Conservation (phyloP, 2,888 invertebrate species). For the Alviniconcha strummeri region DNA sequence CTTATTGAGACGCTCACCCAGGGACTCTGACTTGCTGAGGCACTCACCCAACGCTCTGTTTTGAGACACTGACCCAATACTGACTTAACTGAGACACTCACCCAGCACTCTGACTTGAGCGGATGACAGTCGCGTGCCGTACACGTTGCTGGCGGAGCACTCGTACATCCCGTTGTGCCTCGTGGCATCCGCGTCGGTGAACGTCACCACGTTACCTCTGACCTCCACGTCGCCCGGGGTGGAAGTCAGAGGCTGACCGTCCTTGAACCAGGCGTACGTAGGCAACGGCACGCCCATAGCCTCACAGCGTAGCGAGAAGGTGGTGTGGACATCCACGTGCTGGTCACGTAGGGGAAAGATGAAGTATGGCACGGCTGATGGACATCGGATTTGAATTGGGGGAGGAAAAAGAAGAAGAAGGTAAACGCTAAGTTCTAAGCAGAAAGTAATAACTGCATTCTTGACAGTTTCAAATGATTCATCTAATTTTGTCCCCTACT, state of each 20-base stretch:
- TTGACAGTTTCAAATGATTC: too few relatives aligned
- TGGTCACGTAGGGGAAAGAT: conserved; percentile 61
- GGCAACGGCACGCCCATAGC: conserved; percentile 60
- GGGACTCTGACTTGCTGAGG: too few relatives aligned
- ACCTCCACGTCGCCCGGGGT: conserved; percentile 45
- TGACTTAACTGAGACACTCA: conserved; percentile 70
- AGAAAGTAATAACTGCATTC: too few relatives aligned
- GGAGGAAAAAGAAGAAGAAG: too few relatives aligned
- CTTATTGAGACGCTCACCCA: too few relatives aligned
- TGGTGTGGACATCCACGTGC: conserved; percentile 60
- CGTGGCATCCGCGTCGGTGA: conserved; percentile 47
- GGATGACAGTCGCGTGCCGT: conserved; percentile 87
- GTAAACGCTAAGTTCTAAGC: too few relatives aligned
- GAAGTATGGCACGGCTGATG: conserved; percentile 66
- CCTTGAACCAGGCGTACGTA: conserved; percentile 63
- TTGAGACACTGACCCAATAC: too few relatives aligned
- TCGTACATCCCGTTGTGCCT: conserved; percentile 96
- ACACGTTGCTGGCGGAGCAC: conserved; percentile 86
- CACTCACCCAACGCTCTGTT: too few relatives aligned
- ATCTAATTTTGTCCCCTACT: too few relatives aligned
- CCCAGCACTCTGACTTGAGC: conserved; percentile 92
- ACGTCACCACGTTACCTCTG: conserved; percentile 51
- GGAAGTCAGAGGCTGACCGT: conserved; percentile 43
- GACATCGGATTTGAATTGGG: too few relatives aligned
- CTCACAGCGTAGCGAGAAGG: conserved; percentile 64